Evolutionary conservation across 2,888 invertebrate species (phyloP).

Genomic region (Troides aeacus): DNA sequence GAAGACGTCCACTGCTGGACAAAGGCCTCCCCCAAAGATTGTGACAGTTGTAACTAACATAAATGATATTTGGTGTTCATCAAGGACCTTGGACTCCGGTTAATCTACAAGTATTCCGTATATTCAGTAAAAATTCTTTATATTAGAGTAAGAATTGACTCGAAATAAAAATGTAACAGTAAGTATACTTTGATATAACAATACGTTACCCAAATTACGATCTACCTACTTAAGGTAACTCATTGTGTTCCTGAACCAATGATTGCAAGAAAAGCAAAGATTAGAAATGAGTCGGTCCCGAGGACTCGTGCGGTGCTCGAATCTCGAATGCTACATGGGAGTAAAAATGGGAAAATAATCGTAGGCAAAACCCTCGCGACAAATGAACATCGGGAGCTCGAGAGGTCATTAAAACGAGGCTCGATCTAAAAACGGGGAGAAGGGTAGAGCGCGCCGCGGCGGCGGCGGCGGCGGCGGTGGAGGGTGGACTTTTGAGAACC

Average conservation of each 20-base stretch:
- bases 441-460: slow-evolving; percentile 34
- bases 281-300: slow-evolving; percentile 36
- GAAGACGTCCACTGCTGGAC: too few species aligned
- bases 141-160: background rate
- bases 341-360: slow-evolving; percentile 70
- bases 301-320: slow-evolving; percentile 53
- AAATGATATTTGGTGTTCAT: too few species aligned
- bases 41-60: too few species aligned
- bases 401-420: slow-evolving; percentile 79
- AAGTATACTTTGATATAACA: background rate
- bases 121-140: too few species aligned
- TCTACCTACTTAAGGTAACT: background rate
- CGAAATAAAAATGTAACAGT: too few species aligned
- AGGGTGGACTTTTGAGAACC: slow-evolving; percentile 70
- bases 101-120: too few species aligned
- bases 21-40: too few species aligned
- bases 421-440: slow-evolving; percentile 76
- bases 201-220: background rate
- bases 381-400: slow-evolving; percentile 78
- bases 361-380: slow-evolving; percentile 74
- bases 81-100: too few species aligned
- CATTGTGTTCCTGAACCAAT: slow-evolving; percentile 30
- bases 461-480: slow-evolving; percentile 24
- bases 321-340: slow-evolving; percentile 51
- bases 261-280: slow-evolving; percentile 39